Conservation (phyloP, 2,797 vertebrate genomes). For the Notolabrus celidotus region DNA sequence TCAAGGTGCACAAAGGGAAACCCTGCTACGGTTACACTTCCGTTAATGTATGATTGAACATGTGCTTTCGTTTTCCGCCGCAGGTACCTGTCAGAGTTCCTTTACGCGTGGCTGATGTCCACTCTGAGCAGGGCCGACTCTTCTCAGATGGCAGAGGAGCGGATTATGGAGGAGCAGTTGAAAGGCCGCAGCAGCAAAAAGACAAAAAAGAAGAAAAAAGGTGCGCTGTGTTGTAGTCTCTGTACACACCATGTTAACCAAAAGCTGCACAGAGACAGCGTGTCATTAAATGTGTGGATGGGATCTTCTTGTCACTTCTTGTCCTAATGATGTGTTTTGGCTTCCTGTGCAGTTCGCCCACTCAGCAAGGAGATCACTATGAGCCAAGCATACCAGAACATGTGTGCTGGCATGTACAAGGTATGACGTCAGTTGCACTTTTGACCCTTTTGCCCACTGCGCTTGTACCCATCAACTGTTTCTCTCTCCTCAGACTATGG, state of each 20-base stretch:
- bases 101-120: conserved; percentile 99
- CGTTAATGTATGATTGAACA: neutral
- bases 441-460: neutral
- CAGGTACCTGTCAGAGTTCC: conserved; percentile 98
- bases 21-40: neutral
- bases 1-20: neutral
- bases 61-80: conserved; percentile 22
- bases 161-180: conserved; percentile 96
- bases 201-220: conserved; percentile 99
- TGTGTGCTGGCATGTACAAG: conserved; percentile 99
- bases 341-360: conserved; percentile 90
- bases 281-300: neutral
- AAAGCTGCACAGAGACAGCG: neutral
- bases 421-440: conserved; percentile 71
- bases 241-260: neutral
- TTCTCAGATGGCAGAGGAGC: conserved; percentile 98
- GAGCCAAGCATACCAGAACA: conserved; percentile 99
- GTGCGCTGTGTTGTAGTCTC: conserved; percentile 64
- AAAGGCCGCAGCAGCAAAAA: conserved; percentile 99
- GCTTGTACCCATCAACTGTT: neutral
- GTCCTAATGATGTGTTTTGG: conserved; percentile 20
- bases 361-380: conserved; percentile 97
- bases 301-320: neutral
- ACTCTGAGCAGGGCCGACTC: conserved; percentile 97
- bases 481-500: conserved; percentile 91